Evolutionary conservation across 2,888 invertebrate genomes (phyloP), one percentile per base, ranked within the genome.

Genomic region (Bombylius discolor): DNA sequence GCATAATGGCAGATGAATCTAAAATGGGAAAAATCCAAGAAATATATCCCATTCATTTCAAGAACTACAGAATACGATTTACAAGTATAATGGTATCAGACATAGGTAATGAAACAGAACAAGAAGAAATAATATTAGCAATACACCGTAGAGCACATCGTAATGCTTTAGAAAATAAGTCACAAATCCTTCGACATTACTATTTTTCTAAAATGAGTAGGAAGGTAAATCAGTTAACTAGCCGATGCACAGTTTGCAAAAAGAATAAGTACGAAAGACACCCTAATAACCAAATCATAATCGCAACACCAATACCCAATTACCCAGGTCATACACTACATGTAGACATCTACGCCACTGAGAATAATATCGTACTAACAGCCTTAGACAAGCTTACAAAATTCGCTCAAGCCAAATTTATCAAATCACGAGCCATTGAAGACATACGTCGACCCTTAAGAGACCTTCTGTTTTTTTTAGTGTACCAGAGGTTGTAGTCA

Each of bases 341-440:
- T 33, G 55, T 62, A 5, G 60, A 61, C 33, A 59, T 60, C n/a
- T 59, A 51, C 33, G 45, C 61, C 34, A 56, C 57, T 13, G 32
- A 61, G 49, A 49, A 32, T 12, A 44, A 47, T 11, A 13, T 59
- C 11, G 55, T 55, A 31, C 34, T 56, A 7, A 59, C 55, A 5
- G 52, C 58, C 1, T 44, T 57, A 1, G 60, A 61, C 46, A 61
- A 60, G 55, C 56, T 58, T 31, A 55, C 58, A 9, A 61, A 57
- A 44, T 60, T 56, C 31, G 56, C 53, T 4, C 46, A 48, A 33
- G 14, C 14, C 3, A 57, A 49, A 42, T 5, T 57, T 1, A 49
- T 60, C 5, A 51, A 58, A 12, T 57, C 54, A 13, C 46, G 57
- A 31, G 36, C 57, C 2, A 54, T 56, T 9, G 49, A 56, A 51